phyloP scores from a whole-genome alignment of 2,888 invertebrate genomes.

The Autographa pulchrina region DNA sequence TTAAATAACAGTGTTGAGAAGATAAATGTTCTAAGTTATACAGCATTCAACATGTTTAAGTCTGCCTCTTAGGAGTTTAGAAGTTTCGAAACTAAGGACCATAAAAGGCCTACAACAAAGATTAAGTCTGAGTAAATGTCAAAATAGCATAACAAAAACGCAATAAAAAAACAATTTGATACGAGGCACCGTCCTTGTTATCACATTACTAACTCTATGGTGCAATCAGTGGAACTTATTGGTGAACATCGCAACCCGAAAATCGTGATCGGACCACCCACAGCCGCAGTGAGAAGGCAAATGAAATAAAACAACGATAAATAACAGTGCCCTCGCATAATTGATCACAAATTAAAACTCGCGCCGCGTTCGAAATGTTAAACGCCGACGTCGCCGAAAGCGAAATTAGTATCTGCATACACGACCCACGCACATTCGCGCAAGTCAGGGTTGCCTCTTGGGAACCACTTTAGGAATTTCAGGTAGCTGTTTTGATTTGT shows the following conservation, averaged over 20 bases:
- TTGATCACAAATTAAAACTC: slow-evolving; percentile 90
- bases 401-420: slow-evolving; percentile 81
- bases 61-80: background rate
- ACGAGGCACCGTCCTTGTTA: slow-evolving; percentile 40
- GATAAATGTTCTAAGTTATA: slow-evolving; percentile 30
- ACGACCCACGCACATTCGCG: slow-evolving; percentile 65
- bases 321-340: slow-evolving; percentile 88
- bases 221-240: slow-evolving; percentile 86
- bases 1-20: slow-evolving; percentile 41
- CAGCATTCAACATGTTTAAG: slow-evolving; percentile 7
- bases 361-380: slow-evolving; percentile 87
- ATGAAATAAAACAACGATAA: slow-evolving; percentile 89
- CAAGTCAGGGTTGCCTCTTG: slow-evolving; percentile 58
- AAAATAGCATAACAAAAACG: background rate
- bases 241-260: slow-evolving; percentile 81
- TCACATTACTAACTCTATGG: slow-evolving; percentile 76
- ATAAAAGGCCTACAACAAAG: background rate
- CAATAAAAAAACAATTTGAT: background rate
- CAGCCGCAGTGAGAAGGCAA: slow-evolving; percentile 85
- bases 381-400: slow-evolving; percentile 85
- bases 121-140: background rate
- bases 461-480: slow-evolving; percentile 41
- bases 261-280: slow-evolving; percentile 89
- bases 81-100: background rate
- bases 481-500: slow-evolving; percentile 35